Conservation (phyloP, 2,113 vertebrate genomes). For the Eurystomus gularis region DNA sequence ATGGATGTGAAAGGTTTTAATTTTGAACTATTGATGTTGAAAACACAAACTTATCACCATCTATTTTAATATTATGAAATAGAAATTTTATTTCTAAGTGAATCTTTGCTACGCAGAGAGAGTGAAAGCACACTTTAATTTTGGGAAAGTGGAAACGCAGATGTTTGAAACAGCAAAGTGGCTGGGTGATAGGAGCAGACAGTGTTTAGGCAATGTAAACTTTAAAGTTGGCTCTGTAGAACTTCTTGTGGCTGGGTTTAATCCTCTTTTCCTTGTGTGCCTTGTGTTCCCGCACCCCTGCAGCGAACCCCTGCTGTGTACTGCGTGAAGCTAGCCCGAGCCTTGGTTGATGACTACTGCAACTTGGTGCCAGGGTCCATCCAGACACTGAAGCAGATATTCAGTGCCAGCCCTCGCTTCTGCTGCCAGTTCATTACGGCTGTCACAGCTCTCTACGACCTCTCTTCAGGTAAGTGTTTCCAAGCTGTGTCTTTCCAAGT, state of each 20-base stretch:
- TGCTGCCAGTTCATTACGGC: conserved; percentile 97
- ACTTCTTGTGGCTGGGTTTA: background rate
- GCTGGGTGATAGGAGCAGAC: background rate
- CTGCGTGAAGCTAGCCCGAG: conserved; percentile 88
- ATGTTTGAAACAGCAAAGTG: fast-evolving
- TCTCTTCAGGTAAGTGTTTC: conserved; percentile 82
- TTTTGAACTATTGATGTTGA: background rate
- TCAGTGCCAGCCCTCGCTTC: conserved; percentile 92
- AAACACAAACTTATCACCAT: background rate
- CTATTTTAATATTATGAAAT: background rate
- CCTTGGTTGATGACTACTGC: conserved; percentile 95
- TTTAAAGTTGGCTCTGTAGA: background rate
- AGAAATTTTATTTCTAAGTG: background rate
- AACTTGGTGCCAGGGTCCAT: conserved; percentile 90
- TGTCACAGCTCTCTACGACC: conserved; percentile 89
- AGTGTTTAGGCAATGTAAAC: fast-evolving
- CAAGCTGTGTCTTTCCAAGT: background rate
- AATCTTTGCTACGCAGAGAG: background rate
- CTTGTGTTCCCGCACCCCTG: background rate
- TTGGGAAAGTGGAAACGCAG: background rate
- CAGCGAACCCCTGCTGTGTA: conserved; percentile 88
- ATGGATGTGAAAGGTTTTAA: background rate
- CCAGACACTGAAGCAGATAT: conserved; percentile 88
- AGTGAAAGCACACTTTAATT: fast-evolving
- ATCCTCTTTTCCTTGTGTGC: background rate